Percentiles rank a stretch among this genome's conserved stretches.
Evolutionary conservation across 2,113 vertebrate genomes (phyloP).

Genomic region (Melospiza georgiana): DNA sequence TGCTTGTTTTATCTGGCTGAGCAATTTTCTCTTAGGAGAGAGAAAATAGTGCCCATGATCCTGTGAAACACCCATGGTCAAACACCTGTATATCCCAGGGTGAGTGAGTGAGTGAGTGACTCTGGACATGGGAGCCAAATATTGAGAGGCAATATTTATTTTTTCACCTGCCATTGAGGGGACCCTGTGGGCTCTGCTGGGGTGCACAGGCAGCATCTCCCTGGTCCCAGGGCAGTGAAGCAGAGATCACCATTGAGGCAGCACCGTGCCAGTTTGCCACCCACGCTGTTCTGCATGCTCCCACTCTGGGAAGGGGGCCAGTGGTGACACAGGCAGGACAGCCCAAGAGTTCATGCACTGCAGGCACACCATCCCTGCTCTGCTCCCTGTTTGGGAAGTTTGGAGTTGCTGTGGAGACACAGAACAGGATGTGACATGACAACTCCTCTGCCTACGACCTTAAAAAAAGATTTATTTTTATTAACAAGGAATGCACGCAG

Average conservation of each 20-base stretch:
- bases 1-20: constrained; percentile 30
- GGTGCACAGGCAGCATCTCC: neutral
- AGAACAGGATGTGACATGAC: constrained; percentile 1
- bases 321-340: neutral
- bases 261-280: rapidly evolving
- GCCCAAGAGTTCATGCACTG: neutral
- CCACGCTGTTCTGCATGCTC: rapidly evolving
- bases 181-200: neutral
- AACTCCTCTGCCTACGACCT: neutral
- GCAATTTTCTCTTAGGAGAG: neutral
- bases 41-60: neutral
- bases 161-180: neutral
- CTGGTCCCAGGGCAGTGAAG: neutral
- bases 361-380: neutral
- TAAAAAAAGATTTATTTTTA: neutral
- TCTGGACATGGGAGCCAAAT: neutral
- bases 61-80: neutral
- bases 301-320: neutral
- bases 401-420: neutral
- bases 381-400: neutral
- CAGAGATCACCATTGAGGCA: rapidly evolving
- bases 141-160: neutral
- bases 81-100: neutral
- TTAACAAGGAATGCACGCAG: neutral
- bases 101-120: rapidly evolving